Conservation (phyloP, 2,888 invertebrate species). For the Noctua janthina region DNA sequence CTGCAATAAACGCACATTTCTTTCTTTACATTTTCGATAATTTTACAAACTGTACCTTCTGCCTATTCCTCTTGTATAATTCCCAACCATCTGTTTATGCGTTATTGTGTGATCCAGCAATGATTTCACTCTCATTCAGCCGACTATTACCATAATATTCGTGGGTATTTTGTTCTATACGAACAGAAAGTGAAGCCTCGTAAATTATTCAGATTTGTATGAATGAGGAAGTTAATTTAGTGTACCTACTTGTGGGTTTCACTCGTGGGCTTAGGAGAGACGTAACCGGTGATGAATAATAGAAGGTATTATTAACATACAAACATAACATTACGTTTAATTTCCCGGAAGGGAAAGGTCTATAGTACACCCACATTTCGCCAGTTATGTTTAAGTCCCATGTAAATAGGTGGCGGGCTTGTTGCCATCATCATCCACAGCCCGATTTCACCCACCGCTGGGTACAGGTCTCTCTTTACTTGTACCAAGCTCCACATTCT, state of each 20-base stretch:
- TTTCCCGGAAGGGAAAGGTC: neutral
- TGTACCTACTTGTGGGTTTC: constrained; percentile 22
- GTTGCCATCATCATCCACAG: too few relatives aligned
- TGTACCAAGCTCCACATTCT: too few relatives aligned
- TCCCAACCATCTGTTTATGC: constrained; percentile 51
- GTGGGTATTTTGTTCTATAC: constrained; percentile 59
- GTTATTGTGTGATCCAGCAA: constrained; percentile 59
- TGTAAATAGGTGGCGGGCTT: neutral
- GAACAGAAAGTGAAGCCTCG: constrained; percentile 52
- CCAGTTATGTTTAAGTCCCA: neutral
- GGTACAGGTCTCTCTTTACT: too few relatives aligned
- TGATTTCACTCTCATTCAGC: constrained; percentile 67
- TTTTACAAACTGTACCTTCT: constrained; percentile 35
- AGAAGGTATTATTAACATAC: constrained; percentile 17
- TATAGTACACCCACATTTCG: neutral
- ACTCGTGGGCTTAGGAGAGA: constrained; percentile 16
- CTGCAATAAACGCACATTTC: neutral
- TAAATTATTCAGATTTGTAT: constrained; percentile 46
- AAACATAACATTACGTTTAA: neutral
- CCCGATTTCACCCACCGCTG: too few relatives aligned
- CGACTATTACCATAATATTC: constrained; percentile 62
- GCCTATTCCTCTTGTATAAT: neutral
- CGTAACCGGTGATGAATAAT: constrained; percentile 10
- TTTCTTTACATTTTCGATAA: neutral
- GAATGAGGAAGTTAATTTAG: constrained; percentile 45